Evolutionary conservation across 2,113 vertebrate species (phyloP).

Genomic region (Trogon surrucura): DNA sequence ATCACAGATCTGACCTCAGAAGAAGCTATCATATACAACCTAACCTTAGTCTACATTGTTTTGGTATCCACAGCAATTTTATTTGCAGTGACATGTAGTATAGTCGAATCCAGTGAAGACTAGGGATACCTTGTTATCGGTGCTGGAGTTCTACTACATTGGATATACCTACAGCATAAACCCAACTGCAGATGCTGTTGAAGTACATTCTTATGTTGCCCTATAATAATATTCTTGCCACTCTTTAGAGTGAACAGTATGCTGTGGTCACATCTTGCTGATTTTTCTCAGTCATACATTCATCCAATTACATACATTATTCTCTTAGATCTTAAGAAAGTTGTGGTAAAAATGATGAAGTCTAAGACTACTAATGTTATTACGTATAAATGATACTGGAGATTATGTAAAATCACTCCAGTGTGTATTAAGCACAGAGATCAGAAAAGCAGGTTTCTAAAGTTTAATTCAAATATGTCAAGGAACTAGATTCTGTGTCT

Average conservation of each 20-base stretch:
- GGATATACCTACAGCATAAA: not conserved
- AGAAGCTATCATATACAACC: not conserved
- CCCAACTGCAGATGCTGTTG: not conserved
- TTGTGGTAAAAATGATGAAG: not conserved
- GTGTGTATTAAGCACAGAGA: not conserved
- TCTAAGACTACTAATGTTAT: not conserved
- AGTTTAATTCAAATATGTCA: not conserved
- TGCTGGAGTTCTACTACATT: not conserved
- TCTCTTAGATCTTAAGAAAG: not conserved
- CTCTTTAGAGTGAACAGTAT: not conserved
- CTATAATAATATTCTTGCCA: not conserved
- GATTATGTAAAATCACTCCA: not conserved
- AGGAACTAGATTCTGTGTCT: not conserved
- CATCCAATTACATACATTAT: not conserved
- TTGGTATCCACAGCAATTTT: not conserved
- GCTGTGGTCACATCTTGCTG: not conserved
- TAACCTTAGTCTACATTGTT: not conserved
- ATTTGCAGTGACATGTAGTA: not conserved
- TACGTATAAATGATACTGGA: not conserved
- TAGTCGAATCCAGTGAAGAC: not conserved
- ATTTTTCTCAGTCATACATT: not conserved
- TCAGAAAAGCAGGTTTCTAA: not conserved
- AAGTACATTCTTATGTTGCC: not conserved
- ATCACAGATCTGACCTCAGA: not conserved
- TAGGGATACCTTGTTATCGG: not conserved